Percentiles rank a stretch among this genome's conserved stretches.
Conservation (phyloP, 2,888 invertebrate genomes). For the Ariolimax columbianus region DNA sequence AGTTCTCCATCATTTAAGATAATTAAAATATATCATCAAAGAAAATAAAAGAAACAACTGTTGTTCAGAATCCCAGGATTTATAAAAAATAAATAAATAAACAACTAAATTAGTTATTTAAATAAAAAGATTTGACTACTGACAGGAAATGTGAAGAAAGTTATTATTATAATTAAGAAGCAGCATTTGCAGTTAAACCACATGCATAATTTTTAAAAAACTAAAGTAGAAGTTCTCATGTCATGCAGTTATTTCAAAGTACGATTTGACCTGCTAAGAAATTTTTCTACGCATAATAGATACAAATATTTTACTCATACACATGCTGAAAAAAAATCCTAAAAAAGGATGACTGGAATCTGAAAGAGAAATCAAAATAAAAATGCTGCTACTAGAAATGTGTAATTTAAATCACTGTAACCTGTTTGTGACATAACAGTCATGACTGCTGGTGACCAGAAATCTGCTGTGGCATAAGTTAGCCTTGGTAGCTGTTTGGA, state of each 20-base stretch:
- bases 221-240: not conserved
- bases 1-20: too few species aligned
- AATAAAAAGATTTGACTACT: too few species aligned
- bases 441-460: conserved; percentile 26
- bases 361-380: conserved; percentile 11
- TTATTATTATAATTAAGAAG: not conserved
- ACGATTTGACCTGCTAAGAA: not conserved
- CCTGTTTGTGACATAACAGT: conserved; percentile 25
- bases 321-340: conserved; percentile 23
- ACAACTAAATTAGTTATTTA: too few species aligned
- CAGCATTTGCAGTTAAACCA: not conserved
- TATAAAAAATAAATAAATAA: too few species aligned
- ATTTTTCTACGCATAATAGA: not conserved
- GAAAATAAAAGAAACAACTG: too few species aligned
- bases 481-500: not conserved
- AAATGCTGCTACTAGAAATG: not conserved
- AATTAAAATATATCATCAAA: too few species aligned
- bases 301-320: not conserved
- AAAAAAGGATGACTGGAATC: not conserved
- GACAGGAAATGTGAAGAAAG: too few species aligned
- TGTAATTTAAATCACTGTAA: not conserved
- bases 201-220: not conserved
- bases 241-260: not conserved
- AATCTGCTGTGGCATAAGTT: conserved; percentile 21
- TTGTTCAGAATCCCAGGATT: too few species aligned